Evolutionary conservation across 2,113 vertebrate species (phyloP).

Genomic region (Halichoeres trimaculatus): DNA sequence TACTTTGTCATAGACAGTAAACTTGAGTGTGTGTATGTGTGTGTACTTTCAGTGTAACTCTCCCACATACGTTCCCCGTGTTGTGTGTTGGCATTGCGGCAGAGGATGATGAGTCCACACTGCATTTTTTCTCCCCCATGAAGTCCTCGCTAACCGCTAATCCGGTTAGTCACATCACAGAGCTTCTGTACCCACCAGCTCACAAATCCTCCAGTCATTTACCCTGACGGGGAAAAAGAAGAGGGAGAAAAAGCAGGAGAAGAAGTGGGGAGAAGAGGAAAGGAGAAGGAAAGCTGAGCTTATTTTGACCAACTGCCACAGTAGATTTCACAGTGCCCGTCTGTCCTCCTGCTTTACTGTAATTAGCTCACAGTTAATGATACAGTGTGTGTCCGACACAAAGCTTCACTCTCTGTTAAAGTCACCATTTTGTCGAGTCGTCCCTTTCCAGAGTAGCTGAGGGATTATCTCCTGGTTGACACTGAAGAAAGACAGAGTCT

Average conservation of each 20-base stretch:
- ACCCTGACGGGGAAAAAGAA: constrained; percentile 47
- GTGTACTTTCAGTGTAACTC: neutral
- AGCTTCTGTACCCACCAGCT: constrained; percentile 67
- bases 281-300: constrained; percentile 53
- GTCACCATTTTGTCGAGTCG: constrained; percentile 5
- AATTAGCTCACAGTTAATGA: constrained; percentile 60
- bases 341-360: constrained; percentile 43
- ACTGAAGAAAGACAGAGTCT: neutral
- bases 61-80: constrained; percentile 7
- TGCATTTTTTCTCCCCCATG: constrained; percentile 33
- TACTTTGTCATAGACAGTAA: neutral
- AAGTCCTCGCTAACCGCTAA: constrained; percentile 65
- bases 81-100: constrained; percentile 22
- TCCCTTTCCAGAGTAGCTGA: neutral
- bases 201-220: constrained; percentile 77
- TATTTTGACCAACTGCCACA: constrained; percentile 68
- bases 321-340: constrained; percentile 69
- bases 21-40: neutral
- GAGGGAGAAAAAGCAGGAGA: constrained; percentile 30
- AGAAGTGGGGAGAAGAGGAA: constrained; percentile 14
- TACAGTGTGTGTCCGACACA: constrained; percentile 7
- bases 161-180: constrained; percentile 80
- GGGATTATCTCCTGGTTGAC: constrained; percentile 17
- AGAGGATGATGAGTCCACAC: constrained; percentile 36
- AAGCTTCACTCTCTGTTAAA: constrained; percentile 5